Percentiles rank a stretch among this genome's conserved stretches.
These are phyloP conservation scores for Styela clava DNA, from an alignment of 23 tunicate species.

Conservation along the genomic window DNA sequence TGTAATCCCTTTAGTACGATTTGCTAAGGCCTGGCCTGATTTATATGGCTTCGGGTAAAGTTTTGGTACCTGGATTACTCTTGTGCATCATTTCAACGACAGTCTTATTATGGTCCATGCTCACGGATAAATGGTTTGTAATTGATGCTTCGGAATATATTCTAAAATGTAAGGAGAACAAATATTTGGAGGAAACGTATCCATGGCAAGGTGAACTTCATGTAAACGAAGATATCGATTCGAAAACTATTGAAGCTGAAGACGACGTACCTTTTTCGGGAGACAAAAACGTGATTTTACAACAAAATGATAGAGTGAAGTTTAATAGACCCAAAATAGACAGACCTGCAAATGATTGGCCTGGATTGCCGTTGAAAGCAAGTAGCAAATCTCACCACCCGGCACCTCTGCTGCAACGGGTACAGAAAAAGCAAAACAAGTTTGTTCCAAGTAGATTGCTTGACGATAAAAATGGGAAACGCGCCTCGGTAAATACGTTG, in stretches of 20 bases:
- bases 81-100: neutral
- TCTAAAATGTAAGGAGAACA: neutral
- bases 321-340: neutral
- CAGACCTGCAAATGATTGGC: constrained; percentile 13
- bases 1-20: too few species aligned
- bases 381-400: neutral
- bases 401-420: neutral
- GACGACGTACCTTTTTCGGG: neutral
- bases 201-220: neutral
- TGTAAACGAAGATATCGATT: neutral
- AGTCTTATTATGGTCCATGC: constrained; percentile 5
- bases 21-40: neutral
- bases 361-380: constrained; percentile 3
- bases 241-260: neutral
- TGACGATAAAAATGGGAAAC: neutral
- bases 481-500: neutral
- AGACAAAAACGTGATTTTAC: neutral
- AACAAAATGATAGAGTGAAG: neutral
- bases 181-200: neutral
- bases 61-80: constrained; percentile 4
- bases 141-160: constrained; percentile 26
- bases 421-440: neutral
- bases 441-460: neutral
- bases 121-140: constrained; percentile 17
- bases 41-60: constrained; percentile 7